Percentiles rank a stretch among this genome's conserved stretches.
Conservation (phyloP, 2,888 invertebrate species). For the Orthosia gothica region DNA sequence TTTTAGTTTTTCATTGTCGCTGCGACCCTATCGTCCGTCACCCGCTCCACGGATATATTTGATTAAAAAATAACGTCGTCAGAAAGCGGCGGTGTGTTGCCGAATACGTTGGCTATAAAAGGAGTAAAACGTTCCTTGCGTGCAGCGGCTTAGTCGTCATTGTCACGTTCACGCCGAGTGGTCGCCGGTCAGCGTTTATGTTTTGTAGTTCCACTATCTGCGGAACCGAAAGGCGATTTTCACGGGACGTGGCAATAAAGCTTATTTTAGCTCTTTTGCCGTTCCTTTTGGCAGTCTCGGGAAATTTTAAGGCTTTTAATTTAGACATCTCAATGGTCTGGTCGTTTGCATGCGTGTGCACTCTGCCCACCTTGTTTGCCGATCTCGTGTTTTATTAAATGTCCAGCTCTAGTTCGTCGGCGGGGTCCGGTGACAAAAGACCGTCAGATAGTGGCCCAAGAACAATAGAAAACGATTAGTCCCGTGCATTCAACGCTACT, state of each 20-base stretch:
- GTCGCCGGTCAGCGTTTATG: slow-evolving; percentile 77
- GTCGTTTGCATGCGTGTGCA: slow-evolving; percentile 54
- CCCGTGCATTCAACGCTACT: slow-evolving; percentile 74
- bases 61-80: slow-evolving; percentile 92
- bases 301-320: slow-evolving; percentile 67
- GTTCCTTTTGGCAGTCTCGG: slow-evolving; percentile 63
- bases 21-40: slow-evolving; percentile 91
- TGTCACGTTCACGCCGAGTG: slow-evolving; percentile 85
- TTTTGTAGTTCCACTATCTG: slow-evolving; percentile 88
- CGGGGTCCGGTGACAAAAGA: slow-evolving; percentile 80
- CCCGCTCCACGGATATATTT: slow-evolving; percentile 91
- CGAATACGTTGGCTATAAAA: slow-evolving; percentile 83
- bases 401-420: slow-evolving; percentile 82
- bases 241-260: slow-evolving; percentile 67
- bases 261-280: slow-evolving; percentile 58
- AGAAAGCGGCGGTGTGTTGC: slow-evolving; percentile 86
- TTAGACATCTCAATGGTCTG: slow-evolving; percentile 64
- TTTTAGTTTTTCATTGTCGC: slow-evolving; percentile 89
- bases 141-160: slow-evolving; percentile 88
- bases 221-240: slow-evolving; percentile 77
- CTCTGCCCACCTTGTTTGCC: slow-evolving; percentile 76
- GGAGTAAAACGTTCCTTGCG: slow-evolving; percentile 86
- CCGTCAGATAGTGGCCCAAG: slow-evolving; percentile 84
- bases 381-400: slow-evolving; percentile 85
- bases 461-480: slow-evolving; percentile 88